A percentile compares a stretch with the other conserved stretches of the same genome.
Evolutionary conservation across 1,140 invertebrate species (phyloP).

Genomic region (Heliconius hewitsoni): DNA sequence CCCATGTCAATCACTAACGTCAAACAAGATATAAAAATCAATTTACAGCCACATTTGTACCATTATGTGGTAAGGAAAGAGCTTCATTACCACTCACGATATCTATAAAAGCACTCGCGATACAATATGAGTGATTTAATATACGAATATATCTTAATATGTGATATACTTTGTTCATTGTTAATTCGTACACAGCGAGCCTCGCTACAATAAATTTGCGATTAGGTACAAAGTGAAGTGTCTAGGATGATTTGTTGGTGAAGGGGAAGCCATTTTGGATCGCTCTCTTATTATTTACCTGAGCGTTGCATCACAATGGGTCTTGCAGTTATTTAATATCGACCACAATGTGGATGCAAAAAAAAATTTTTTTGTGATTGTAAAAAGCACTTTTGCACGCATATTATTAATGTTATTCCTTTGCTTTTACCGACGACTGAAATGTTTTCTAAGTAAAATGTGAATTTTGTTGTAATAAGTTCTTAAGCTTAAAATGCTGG

Average conservation of each 20-base stretch:
- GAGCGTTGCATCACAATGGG: slow-evolving; percentile 53
- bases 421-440: slow-evolving; percentile 53
- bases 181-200: slow-evolving; percentile 72
- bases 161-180: slow-evolving; percentile 76
- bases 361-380: slow-evolving; percentile 55
- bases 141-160: slow-evolving; percentile 59
- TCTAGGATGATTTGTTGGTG: slow-evolving; percentile 63
- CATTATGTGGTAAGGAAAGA: slow-evolving; percentile 68
- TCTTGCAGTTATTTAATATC: slow-evolving; percentile 65
- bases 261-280: slow-evolving; percentile 64
- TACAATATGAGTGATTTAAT: slow-evolving; percentile 68
- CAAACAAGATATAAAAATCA: slow-evolving; percentile 82
- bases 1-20: slow-evolving; percentile 80
- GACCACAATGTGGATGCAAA: slow-evolving; percentile 67
- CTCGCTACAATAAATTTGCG: slow-evolving; percentile 79
- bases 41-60: slow-evolving; percentile 68
- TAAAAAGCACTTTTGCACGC: slow-evolving; percentile 47
- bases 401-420: slow-evolving; percentile 55
- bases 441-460: background rate
- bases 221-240: slow-evolving; percentile 74
- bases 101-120: slow-evolving; percentile 57
- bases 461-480: background rate
- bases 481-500: background rate
- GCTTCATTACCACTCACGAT: slow-evolving; percentile 76
- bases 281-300: slow-evolving; percentile 68